phyloP scores from a whole-genome alignment of 2,888 invertebrate species.

The Nomada fucata region DNA sequence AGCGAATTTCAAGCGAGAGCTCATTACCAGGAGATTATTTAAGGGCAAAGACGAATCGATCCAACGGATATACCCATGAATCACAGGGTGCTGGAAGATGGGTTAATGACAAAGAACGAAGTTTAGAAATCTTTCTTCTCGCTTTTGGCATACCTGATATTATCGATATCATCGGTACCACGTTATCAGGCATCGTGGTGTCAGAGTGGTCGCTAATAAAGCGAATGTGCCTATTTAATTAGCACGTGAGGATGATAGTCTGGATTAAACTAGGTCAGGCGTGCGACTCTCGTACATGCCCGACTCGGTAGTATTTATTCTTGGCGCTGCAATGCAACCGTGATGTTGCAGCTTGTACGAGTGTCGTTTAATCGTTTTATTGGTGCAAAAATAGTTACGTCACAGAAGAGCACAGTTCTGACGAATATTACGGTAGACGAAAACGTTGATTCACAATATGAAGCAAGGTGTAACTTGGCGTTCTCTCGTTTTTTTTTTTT shows the following conservation, averaged over 20 bases:
- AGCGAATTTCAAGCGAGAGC: not conserved
- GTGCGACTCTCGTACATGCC: slow-evolving; percentile 70
- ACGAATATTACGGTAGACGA: too few species aligned
- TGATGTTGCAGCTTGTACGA: slow-evolving; percentile 45
- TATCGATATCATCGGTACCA: not conserved
- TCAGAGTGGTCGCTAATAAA: slow-evolving; percentile 52
- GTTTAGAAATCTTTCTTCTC: not conserved
- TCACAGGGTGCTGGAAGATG: not conserved
- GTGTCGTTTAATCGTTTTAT: slow-evolving; percentile 7
- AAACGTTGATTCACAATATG: too few species aligned
- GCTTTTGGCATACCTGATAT: not conserved
- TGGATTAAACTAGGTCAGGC: slow-evolving; percentile 75
- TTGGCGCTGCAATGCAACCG: slow-evolving; percentile 58
- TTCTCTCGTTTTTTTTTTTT: not conserved
- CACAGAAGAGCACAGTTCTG: too few species aligned
- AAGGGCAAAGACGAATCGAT: not conserved
- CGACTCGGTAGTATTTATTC: slow-evolving; percentile 72
- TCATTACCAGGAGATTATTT: too few species aligned
- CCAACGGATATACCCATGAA: not conserved
- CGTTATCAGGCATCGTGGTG: slow-evolving; percentile 40
- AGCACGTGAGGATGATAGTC: slow-evolving; percentile 69
- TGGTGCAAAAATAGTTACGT: too few species aligned
- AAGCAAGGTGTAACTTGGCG: not conserved
- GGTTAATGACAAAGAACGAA: not conserved
- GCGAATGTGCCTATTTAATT: slow-evolving; percentile 71